A percentile compares a stretch with the other conserved stretches of the same genome.
Evolutionary conservation across 2,797 vertebrate genomes (phyloP).

Genomic region (Halcyon leucocephala): DNA sequence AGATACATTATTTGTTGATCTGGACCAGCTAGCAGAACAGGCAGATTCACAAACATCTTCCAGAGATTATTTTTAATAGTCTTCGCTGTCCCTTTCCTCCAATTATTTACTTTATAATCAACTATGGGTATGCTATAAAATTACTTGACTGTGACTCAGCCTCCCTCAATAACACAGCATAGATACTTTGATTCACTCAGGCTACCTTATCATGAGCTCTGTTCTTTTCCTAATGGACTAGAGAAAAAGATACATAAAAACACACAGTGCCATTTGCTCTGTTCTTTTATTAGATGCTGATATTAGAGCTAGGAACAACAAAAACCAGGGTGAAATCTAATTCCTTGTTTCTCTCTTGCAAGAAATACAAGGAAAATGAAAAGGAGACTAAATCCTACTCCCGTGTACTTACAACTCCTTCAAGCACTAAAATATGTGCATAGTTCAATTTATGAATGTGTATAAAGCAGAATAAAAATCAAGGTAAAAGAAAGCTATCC

Average conservation of each 20-base stretch:
- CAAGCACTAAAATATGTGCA: neutral
- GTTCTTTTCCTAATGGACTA: constrained; percentile 14
- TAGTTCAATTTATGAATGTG: neutral
- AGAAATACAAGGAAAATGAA: neutral
- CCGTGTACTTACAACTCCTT: neutral
- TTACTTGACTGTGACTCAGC: constrained; percentile 28
- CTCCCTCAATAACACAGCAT: neutral
- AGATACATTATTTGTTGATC: neutral
- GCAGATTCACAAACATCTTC: neutral
- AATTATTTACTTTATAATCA: constrained; percentile 45
- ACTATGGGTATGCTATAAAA: neutral
- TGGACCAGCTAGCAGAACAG: neutral
- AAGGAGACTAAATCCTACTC: neutral
- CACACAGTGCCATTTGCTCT: neutral
- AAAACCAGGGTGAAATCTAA: constrained; percentile 20
- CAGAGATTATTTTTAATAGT: neutral
- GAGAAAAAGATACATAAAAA: neutral
- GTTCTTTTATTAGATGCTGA: constrained; percentile 20
- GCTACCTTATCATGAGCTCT: neutral
- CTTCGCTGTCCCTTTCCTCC: neutral
- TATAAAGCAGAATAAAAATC: neutral
- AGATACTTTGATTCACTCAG: constrained; percentile 11
- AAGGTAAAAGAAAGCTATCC: neutral
- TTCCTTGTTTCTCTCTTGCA: neutral
- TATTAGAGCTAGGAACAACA: constrained; percentile 15